Conservation (phyloP, 2,888 invertebrate species). For the Xestia rhomboidea region DNA sequence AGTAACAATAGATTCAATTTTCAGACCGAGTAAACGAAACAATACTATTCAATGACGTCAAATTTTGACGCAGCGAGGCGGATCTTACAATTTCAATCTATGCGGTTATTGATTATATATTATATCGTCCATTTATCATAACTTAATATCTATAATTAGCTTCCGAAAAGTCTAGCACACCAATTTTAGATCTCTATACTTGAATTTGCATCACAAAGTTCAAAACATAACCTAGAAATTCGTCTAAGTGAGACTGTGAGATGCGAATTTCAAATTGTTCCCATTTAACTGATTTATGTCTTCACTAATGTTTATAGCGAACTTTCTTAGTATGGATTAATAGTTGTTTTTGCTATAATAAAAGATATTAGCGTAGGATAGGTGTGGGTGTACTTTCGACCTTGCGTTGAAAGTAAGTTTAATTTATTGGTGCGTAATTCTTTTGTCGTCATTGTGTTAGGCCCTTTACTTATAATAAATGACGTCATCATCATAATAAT, state of each 20-base stretch:
- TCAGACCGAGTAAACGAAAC: background rate
- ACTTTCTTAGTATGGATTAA: conserved; percentile 49
- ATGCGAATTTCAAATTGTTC: conserved; percentile 32
- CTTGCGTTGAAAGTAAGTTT: conserved; percentile 82
- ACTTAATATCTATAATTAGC: background rate
- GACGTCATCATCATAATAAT: conserved; percentile 52
- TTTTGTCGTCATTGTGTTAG: conserved; percentile 69
- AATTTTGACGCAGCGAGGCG: background rate
- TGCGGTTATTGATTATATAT: background rate
- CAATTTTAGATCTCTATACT: conserved; percentile 3
- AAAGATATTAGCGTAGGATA: conserved; percentile 70
- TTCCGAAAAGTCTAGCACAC: background rate
- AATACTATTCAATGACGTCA: background rate
- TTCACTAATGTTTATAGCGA: conserved; percentile 15
- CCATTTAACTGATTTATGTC: conserved; percentile 40
- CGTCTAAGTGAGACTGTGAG: conserved; percentile 9
- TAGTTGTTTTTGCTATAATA: conserved; percentile 40
- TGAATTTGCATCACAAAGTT: conserved; percentile 13
- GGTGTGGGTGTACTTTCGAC: conserved; percentile 76
- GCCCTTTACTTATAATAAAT: conserved; percentile 67
- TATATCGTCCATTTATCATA: background rate
- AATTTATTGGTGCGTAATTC: conserved; percentile 70
- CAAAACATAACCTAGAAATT: conserved; percentile 40
- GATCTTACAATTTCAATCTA: background rate
- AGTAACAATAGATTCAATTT: background rate